Evolutionary conservation across 2,888 invertebrate species (phyloP).

Genomic region (Heliconius hortense): DNA sequence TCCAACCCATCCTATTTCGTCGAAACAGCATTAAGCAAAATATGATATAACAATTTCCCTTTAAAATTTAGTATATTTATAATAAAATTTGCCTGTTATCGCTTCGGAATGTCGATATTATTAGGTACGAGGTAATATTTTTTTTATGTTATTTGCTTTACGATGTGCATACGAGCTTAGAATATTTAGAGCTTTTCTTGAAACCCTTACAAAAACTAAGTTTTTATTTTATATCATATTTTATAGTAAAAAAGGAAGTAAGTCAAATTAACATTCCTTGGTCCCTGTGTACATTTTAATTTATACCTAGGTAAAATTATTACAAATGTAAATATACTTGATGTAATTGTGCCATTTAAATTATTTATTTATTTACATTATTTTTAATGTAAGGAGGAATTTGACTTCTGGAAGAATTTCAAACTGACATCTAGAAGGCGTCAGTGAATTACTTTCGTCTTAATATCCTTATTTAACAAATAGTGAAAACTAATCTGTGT

Average conservation of each 20-base stretch:
- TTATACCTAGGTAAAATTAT: too few relatives aligned
- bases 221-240: not conserved
- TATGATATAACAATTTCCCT: slow-evolving; percentile 9
- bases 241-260: not conserved
- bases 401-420: too few relatives aligned
- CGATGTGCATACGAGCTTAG: slow-evolving; percentile 17
- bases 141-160: slow-evolving; percentile 12
- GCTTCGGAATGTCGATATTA: slow-evolving; percentile 5
- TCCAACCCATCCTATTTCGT: not conserved
- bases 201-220: not conserved
- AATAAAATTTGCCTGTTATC: slow-evolving; percentile 4
- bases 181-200: not conserved
- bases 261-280: not conserved
- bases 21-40: not conserved
- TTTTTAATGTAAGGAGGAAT: too few relatives aligned
- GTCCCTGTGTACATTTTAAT: too few relatives aligned
- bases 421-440: too few relatives aligned
- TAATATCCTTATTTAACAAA: too few relatives aligned
- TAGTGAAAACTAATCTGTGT: too few relatives aligned
- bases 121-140: slow-evolving; percentile 8
- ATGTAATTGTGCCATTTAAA: too few relatives aligned
- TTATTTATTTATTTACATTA: too few relatives aligned
- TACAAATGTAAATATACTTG: too few relatives aligned
- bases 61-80: slow-evolving; percentile 8
- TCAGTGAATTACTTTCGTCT: too few relatives aligned